Percentiles rank a stretch among this genome's conserved stretches.
Conservation (phyloP, 2,113 vertebrate species). For the Planiliza haematocheilus region DNA sequence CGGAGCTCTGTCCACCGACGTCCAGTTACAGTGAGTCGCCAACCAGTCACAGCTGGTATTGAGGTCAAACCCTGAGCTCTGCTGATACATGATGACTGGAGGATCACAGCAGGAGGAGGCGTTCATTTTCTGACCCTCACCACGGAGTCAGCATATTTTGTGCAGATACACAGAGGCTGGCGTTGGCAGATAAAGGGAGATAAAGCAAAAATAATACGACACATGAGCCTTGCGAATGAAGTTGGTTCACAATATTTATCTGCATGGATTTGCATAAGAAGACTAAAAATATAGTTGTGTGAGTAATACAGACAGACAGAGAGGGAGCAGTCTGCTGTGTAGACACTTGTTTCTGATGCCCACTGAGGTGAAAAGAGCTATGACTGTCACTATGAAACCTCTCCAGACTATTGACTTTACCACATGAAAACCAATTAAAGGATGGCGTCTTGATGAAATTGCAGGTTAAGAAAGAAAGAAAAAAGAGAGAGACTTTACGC, state of each 20-base stretch:
- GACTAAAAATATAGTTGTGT: neutral
- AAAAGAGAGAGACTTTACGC: accelerated
- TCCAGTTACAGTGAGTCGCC: slow-evolving; percentile 51
- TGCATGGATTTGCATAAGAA: slow-evolving; percentile 44
- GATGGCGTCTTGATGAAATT: neutral
- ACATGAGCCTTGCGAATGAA: neutral
- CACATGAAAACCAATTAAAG: slow-evolving; percentile 13
- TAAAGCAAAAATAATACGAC: neutral
- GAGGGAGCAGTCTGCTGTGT: neutral
- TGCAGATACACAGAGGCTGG: slow-evolving; percentile 19
- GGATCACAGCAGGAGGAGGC: slow-evolving; percentile 38
- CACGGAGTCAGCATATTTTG: slow-evolving; percentile 34
- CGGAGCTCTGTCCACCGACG: slow-evolving; percentile 19
- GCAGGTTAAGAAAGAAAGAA: neutral
- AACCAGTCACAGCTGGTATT: slow-evolving; percentile 58
- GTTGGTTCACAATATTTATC: slow-evolving; percentile 12
- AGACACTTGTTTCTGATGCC: slow-evolving; percentile 6
- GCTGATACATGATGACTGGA: slow-evolving; percentile 44
- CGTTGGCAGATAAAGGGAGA: slow-evolving; percentile 1
- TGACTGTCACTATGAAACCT: neutral
- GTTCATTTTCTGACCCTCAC: slow-evolving; percentile 64
- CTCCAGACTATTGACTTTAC: neutral
- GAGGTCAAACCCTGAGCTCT: slow-evolving; percentile 33
- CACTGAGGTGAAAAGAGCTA: slow-evolving; percentile 14
- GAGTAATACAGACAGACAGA: slow-evolving; percentile 20